Evolutionary conservation across 2,888 invertebrate species (phyloP).

Genomic region (Selenia dentaria): DNA sequence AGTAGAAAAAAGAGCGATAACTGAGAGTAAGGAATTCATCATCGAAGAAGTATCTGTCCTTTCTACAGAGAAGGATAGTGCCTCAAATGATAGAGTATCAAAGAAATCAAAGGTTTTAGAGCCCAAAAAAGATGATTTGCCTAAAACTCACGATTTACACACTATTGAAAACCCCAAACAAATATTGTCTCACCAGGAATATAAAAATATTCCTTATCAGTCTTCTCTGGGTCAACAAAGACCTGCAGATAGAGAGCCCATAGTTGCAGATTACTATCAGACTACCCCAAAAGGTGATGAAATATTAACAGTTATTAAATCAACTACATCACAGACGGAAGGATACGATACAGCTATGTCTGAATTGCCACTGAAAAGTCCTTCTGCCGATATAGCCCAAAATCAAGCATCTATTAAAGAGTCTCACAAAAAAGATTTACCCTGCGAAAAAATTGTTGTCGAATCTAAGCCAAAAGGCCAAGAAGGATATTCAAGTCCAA

Average conservation of each 20-base stretch:
- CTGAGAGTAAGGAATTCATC: slow-evolving; percentile 17
- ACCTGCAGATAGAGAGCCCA: slow-evolving; percentile 40
- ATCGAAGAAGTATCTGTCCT: slow-evolving; percentile 14
- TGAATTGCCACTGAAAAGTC: slow-evolving; percentile 14
- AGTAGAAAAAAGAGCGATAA: slow-evolving; percentile 8
- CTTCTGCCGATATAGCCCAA: slow-evolving; percentile 16
- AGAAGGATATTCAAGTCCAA: slow-evolving; percentile 1
- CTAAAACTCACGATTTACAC: slow-evolving; percentile 1
- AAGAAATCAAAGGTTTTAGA: neutral
- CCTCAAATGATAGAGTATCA: too few relatives aligned
- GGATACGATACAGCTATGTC: slow-evolving; percentile 41
- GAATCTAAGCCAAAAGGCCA: too few relatives aligned
- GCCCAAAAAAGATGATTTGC: neutral
- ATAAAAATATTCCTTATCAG: slow-evolving; percentile 1
- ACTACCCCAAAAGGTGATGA: slow-evolving; percentile 47
- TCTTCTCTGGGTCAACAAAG: slow-evolving; percentile 5
- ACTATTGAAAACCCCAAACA: slow-evolving; percentile 26
- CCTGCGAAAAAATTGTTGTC: too few relatives aligned
- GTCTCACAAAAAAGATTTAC: neutral
- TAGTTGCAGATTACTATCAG: slow-evolving; percentile 46
- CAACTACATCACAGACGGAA: slow-evolving; percentile 50
- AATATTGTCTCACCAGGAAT: slow-evolving; percentile 11
- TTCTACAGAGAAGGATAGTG: slow-evolving; percentile 6
- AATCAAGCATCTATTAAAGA: slow-evolving; percentile 10
- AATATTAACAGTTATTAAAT: slow-evolving; percentile 52